Percentiles rank a stretch among this genome's conserved stretches.
phyloP scores from a whole-genome alignment of 2,888 invertebrate species.

The Acleris holmiana region DNA sequence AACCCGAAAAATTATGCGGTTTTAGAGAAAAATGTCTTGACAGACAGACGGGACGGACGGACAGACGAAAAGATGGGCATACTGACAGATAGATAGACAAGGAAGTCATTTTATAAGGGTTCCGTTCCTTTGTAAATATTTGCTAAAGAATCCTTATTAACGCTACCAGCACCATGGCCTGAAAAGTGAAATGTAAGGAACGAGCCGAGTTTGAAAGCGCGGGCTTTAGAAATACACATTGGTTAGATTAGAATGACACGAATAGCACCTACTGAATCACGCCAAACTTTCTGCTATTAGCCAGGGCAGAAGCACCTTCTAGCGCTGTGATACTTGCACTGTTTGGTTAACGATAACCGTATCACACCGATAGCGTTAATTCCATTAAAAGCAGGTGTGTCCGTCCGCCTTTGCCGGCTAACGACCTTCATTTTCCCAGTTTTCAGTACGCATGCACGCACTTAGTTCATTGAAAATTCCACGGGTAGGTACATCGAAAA shows the following conservation, averaged over 20 bases:
- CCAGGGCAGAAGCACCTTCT: background rate
- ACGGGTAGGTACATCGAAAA: background rate
- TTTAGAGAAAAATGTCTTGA: too few species aligned
- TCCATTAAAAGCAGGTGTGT: constrained; percentile 53
- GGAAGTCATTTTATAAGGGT: too few species aligned
- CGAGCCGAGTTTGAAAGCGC: background rate
- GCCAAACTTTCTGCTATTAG: too few species aligned
- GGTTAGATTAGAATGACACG: background rate
- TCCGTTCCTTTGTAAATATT: too few species aligned
- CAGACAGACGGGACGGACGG: too few species aligned
- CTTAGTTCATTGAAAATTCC: background rate
- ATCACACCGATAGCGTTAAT: constrained; percentile 47
- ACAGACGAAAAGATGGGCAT: too few species aligned
- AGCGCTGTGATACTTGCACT: constrained; percentile 5
- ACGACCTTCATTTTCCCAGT: constrained; percentile 41
- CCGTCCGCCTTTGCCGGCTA: constrained; percentile 39
- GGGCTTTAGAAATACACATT: background rate
- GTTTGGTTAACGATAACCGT: constrained; percentile 30
- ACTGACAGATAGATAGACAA: too few species aligned
- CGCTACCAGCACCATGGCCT: too few species aligned
- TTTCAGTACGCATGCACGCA: constrained; percentile 25
- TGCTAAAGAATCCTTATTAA: too few species aligned
- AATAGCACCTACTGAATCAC: too few species aligned
- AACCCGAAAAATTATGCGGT: too few species aligned
- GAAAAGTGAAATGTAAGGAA: background rate